Conservation (phyloP, 2,797 vertebrate species). For the Gambelia wislizenii region DNA sequence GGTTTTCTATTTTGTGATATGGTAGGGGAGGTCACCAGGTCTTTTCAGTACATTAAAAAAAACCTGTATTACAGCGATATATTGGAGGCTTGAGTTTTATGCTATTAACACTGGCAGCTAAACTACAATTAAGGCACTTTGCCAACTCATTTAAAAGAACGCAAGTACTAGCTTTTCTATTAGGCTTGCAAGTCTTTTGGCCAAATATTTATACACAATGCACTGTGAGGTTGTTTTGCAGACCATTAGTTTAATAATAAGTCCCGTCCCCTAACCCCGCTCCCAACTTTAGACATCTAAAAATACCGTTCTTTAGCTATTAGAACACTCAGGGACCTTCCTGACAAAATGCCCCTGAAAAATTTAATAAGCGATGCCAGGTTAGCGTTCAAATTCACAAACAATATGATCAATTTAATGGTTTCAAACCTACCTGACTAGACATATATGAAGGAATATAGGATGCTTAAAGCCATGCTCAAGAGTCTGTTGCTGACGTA, state of each 20-base stretch:
- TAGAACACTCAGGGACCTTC: not conserved
- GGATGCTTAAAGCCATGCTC: not conserved
- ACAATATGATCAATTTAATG: not conserved
- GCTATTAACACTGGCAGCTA: not conserved
- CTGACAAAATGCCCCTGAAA: not conserved
- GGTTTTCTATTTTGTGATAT: not conserved
- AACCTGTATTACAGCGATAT: not conserved
- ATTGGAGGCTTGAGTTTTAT: slow-evolving; percentile 11
- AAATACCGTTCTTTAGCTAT: not conserved
- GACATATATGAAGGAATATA: not conserved
- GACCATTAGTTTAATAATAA: not conserved
- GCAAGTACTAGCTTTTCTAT: not conserved
- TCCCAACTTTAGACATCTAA: not conserved
- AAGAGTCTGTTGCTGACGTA: not conserved
- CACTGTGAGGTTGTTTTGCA: not conserved
- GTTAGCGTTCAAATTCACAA: not conserved
- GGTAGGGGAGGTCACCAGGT: not conserved
- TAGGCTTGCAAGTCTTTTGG: not conserved
- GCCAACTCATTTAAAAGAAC: not conserved
- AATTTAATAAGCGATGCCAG: not conserved
- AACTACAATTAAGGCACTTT: slow-evolving; percentile 14
- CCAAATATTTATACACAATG: slow-evolving; percentile 4
- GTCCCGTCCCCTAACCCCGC: no score
- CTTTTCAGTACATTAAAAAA: slow-evolving; percentile 14
- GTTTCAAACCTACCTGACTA: not conserved